Conservation (phyloP, 2,797 vertebrate genomes). For the Syngnathus rostellatus region DNA sequence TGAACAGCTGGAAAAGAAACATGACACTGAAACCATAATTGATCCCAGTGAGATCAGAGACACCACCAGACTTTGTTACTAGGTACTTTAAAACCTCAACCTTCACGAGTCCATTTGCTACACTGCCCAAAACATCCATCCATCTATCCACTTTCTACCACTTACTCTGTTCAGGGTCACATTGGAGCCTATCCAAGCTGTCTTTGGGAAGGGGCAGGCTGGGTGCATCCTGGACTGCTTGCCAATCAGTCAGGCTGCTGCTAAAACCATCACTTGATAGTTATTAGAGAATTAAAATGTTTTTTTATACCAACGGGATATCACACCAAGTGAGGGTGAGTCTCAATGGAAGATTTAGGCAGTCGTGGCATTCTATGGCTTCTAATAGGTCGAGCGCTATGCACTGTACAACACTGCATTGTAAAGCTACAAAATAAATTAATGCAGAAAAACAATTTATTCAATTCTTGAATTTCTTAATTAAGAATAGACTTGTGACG, state of each 20-base stretch:
- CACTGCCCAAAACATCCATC: background rate
- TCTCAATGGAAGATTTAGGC: too few relatives aligned
- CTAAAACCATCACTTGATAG: background rate
- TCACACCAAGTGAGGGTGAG: background rate
- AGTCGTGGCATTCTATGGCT: background rate
- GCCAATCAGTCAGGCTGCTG: background rate
- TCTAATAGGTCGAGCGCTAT: background rate
- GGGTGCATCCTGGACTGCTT: background rate
- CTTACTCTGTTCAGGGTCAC: background rate
- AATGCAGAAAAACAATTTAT: background rate
- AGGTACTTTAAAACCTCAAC: constrained; percentile 1
- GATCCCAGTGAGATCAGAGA: background rate
- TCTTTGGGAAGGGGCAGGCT: background rate
- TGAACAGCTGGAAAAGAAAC: background rate
- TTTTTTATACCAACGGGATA: background rate
- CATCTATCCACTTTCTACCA: background rate
- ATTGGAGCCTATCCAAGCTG: background rate
- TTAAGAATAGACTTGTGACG: background rate
- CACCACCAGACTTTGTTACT: background rate
- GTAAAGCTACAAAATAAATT: background rate
- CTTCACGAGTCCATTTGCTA: constrained; percentile 2
- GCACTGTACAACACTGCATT: background rate
- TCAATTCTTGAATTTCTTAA: background rate
- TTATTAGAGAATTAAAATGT: too few relatives aligned
- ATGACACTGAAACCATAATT: constrained; percentile 2